Base-by-base conservation (phyloP, 2,113 vertebrate species). In the Equus przewalskii region DNA sequence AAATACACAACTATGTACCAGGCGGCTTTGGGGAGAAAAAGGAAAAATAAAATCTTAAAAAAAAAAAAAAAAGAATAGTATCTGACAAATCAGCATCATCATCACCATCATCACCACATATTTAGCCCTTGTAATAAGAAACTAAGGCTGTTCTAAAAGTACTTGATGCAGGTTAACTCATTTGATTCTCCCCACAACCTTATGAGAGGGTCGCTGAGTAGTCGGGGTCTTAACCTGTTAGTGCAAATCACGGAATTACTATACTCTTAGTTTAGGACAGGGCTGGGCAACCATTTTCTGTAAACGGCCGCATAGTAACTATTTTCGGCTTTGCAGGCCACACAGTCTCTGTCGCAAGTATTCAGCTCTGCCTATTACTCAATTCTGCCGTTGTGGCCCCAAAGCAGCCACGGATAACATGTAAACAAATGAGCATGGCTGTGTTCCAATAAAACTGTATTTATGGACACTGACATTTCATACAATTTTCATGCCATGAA, bases 361-460 rank as follows among this genome's bases (percentile, higher is more conserved):
- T 70, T 75, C 51, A 64, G 9, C 30, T 79, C 73, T 94, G 64
- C 79, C 91, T 54, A 16, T 89, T 41, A 72, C 6, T 89, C 79
- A 80, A 19, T 90, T 95, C 78, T 96, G 54, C 79, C 72, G 54
- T n/a, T 83, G 82, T 49, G 91, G 62, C 54, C 33, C 58, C 54
- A 96, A 94, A 93, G 69, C 56, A 82, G 78, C 67, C 94, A 36
- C 54, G 60, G 75, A 90, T 21, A 94, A 91, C 36, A 65, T 21
- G 26, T 56, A 91, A 93, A 88, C 89, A 89, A 86, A 89, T 75
- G 54, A 41, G 26, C 46, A 12, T 94, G 79, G 89, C 33, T 70
- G n/a, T 46, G 26, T 89, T 92, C 95, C 91, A 94, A 75, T 86
- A 94, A 97, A 93, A 89, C 70, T 92, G 89, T 94, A 83, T 92